Evolutionary conservation across 1,140 invertebrate species (phyloP).

Genomic region (Lutraria rhynchaena): DNA sequence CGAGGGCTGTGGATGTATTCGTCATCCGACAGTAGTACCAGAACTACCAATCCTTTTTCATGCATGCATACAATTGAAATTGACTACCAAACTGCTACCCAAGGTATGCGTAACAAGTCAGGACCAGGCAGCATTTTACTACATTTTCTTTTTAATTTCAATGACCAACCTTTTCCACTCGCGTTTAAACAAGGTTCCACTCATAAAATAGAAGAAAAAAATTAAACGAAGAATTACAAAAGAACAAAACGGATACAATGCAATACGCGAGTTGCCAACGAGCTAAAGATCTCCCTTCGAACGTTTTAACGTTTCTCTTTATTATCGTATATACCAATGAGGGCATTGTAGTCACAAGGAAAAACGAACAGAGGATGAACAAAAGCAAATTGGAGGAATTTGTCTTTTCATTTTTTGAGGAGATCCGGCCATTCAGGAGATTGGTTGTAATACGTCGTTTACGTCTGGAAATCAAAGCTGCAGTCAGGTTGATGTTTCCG

Average conservation of each 20-base stretch:
- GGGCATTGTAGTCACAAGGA: neutral
- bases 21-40: too few relatives aligned
- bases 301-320: neutral
- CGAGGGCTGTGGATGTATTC: too few relatives aligned
- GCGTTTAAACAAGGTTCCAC: too few relatives aligned
- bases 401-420: neutral
- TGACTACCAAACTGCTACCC: too few relatives aligned
- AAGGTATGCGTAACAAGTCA: too few relatives aligned
- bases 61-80: too few relatives aligned
- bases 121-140: too few relatives aligned
- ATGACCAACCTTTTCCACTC: neutral
- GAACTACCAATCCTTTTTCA: too few relatives aligned
- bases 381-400: slow-evolving; percentile 5
- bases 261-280: too few relatives aligned
- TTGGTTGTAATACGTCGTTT: neutral
- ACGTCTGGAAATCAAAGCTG: neutral
- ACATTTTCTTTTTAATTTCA: too few relatives aligned
- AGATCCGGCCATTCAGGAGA: neutral
- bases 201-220: slow-evolving; percentile 21
- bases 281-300: neutral
- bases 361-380: slow-evolving; percentile 1
- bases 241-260: neutral
- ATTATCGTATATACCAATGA: neutral
- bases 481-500: neutral
- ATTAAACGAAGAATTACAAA: slow-evolving; percentile 1